Evolutionary conservation across 1,140 invertebrate species (phyloP).

Genomic region (Maniola jurtina): DNA sequence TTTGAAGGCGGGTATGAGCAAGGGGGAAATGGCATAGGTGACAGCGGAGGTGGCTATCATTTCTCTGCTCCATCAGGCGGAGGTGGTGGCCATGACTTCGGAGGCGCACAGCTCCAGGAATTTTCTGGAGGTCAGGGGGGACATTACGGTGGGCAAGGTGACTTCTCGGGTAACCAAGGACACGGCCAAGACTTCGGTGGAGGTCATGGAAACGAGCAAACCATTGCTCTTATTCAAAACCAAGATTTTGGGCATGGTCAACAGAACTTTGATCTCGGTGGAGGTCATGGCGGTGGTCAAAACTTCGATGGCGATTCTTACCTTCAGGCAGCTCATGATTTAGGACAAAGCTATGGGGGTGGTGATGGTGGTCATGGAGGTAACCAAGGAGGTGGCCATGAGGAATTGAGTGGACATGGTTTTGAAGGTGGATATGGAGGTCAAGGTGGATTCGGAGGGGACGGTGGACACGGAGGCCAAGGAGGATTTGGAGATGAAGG

Average conservation of each 20-base stretch:
- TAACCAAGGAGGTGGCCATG: conserved; percentile 28
- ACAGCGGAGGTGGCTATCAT: conserved; percentile 35
- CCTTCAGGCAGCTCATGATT: conserved; percentile 62
- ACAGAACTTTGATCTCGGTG: conserved; percentile 31
- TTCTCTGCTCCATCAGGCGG: conserved; percentile 24
- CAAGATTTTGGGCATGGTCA: conserved; percentile 36
- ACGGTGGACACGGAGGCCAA: conserved; percentile 13
- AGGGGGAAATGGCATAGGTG: conserved; percentile 26
- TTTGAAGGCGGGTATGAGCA: conserved; percentile 46
- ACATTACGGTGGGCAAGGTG: conserved; percentile 17
- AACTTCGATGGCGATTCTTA: conserved; percentile 60
- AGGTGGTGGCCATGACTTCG: conserved; percentile 31
- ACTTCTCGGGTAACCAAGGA: conserved; percentile 21
- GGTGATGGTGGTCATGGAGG: conserved; percentile 31
- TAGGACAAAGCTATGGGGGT: conserved; percentile 39
- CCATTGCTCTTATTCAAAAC: conserved; percentile 20
- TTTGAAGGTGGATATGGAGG: conserved; percentile 18
- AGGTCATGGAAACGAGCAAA: conserved; percentile 25
- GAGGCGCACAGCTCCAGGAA: conserved; percentile 29
- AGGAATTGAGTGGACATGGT: conserved; percentile 30
- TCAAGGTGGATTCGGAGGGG: conserved; percentile 33
- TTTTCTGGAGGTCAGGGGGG: conserved; percentile 34
- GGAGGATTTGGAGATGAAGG: conserved; percentile 25
- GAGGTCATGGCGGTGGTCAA: conserved; percentile 40
- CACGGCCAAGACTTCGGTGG: conserved; percentile 26